Evolutionary conservation across 2,113 vertebrate genomes (phyloP).

Genomic region (Euleptes europaea): DNA sequence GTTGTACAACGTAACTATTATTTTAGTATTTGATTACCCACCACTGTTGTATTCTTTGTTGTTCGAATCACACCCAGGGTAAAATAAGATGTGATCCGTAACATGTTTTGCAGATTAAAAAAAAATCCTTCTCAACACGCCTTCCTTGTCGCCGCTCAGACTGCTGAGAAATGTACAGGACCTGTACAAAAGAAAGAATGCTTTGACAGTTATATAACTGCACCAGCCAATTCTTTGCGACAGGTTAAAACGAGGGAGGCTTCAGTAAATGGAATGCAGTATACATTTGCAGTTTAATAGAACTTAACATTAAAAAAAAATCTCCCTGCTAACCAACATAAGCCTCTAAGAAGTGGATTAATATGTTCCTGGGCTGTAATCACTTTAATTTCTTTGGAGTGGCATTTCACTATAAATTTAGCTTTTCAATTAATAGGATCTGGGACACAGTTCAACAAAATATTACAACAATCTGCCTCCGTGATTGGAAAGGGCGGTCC

Average conservation of each 20-base stretch:
- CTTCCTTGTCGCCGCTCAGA: background rate
- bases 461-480: constrained; percentile 22
- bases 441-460: constrained; percentile 37
- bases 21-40: background rate
- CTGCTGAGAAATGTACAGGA: rapidly evolving
- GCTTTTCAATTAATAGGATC: constrained; percentile 55
- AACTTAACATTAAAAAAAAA: background rate
- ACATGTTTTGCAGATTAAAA: background rate
- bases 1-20: background rate
- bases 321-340: constrained; percentile 3
- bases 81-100: background rate
- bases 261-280: background rate
- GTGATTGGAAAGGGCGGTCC: constrained; percentile 19
- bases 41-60: background rate
- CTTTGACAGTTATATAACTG: background rate
- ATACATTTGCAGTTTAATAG: background rate
- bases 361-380: constrained; percentile 31
- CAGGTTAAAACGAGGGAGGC: background rate
- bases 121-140: background rate
- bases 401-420: constrained; percentile 48
- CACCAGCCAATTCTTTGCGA: background rate
- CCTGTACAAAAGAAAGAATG: background rate
- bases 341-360: constrained; percentile 39
- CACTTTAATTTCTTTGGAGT: constrained; percentile 35
- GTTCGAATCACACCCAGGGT: background rate